Evolutionary conservation across 2,888 invertebrate species (phyloP).

Genomic region (Orthosia incerta): DNA sequence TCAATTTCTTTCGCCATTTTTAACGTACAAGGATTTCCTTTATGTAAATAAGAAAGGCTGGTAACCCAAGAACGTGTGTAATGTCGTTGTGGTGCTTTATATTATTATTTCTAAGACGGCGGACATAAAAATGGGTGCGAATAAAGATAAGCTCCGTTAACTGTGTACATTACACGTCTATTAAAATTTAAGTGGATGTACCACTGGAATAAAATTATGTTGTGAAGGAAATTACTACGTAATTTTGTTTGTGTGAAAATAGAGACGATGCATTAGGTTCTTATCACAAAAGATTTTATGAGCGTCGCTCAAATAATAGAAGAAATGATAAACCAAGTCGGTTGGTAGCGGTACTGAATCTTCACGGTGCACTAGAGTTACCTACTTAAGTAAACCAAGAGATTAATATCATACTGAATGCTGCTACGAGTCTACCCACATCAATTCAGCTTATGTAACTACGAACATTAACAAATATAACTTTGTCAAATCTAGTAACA

Average conservation of each 20-base stretch:
- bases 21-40: constrained; percentile 63
- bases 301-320: constrained; percentile 5
- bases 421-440: background rate
- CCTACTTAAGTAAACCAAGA: background rate
- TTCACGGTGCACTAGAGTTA: constrained; percentile 4
- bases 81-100: constrained; percentile 57
- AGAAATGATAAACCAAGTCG: constrained; percentile 6
- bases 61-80: constrained; percentile 57
- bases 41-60: constrained; percentile 64
- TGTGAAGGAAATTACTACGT: constrained; percentile 27
- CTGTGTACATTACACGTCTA: constrained; percentile 57
- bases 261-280: constrained; percentile 24
- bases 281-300: constrained; percentile 28
- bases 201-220: constrained; percentile 45
- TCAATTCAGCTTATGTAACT: background rate
- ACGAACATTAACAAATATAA: background rate
- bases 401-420: background rate
- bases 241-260: constrained; percentile 38
- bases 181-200: constrained; percentile 58
- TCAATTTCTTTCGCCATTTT: constrained; percentile 60
- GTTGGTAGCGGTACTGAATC: background rate
- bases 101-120: constrained; percentile 63
- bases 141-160: constrained; percentile 64
- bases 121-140: constrained; percentile 55
- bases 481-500: background rate